Conservation (phyloP, 2,113 vertebrate genomes). For the Carettochelys insculpta region DNA sequence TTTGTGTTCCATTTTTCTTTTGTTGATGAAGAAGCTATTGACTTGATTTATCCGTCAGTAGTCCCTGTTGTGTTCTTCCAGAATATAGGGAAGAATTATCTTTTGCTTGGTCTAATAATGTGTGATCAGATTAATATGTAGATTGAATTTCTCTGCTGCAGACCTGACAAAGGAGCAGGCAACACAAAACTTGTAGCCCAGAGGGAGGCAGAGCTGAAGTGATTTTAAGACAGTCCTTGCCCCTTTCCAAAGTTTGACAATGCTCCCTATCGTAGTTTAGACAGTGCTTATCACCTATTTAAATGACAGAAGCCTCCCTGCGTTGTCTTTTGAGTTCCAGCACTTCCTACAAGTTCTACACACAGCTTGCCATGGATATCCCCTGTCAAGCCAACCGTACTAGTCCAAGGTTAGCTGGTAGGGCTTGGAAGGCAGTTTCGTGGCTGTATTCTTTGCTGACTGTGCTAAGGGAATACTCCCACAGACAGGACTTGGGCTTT, state of each 20-base stretch:
- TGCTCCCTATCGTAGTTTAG: not conserved
- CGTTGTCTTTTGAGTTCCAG: not conserved
- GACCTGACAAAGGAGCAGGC: not conserved
- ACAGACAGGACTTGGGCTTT: too few relatives aligned
- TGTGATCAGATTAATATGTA: not conserved
- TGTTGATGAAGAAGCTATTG: not conserved
- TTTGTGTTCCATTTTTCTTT: not conserved
- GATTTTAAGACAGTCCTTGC: not conserved
- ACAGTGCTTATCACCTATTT: not conserved
- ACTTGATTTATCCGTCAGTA: not conserved
- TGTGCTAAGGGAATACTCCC: not conserved
- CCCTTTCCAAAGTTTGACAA: not conserved
- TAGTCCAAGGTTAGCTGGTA: too few relatives aligned
- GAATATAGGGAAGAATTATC: not conserved
- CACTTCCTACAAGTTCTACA: too few relatives aligned
- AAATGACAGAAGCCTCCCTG: not conserved
- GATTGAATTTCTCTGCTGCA: fast-evolving
- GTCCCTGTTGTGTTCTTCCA: not conserved
- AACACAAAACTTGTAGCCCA: not conserved
- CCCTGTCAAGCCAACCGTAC: too few relatives aligned
- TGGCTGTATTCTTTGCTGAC: not conserved
- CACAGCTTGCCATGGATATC: too few relatives aligned
- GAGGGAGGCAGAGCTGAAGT: not conserved
- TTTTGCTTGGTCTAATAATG: not conserved
- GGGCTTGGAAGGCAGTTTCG: not conserved